Conservation (phyloP, 2,888 invertebrate genomes). For the Aspidiotus rigidus region DNA sequence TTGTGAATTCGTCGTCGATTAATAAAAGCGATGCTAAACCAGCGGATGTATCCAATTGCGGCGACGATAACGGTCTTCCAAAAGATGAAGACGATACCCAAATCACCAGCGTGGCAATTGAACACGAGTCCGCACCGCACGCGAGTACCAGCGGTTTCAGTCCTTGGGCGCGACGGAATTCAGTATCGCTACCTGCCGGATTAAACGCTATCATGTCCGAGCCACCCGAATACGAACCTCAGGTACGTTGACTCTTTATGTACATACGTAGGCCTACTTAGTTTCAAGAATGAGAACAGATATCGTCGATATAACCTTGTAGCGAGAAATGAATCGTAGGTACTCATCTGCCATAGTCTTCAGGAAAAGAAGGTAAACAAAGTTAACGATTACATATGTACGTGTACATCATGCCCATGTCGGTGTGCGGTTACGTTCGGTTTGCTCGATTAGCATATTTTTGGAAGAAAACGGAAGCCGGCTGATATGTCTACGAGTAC, state of each 20-base stretch:
- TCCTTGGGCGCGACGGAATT: conserved; percentile 53
- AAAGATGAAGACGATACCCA: conserved; percentile 5
- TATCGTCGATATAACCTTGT: too few species aligned
- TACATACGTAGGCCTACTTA: too few species aligned
- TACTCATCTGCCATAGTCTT: too few species aligned
- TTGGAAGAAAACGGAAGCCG: too few species aligned
- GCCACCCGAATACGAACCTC: conserved; percentile 46
- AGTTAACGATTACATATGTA: too few species aligned
- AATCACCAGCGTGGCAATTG: conserved; percentile 5
- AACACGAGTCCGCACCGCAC: not conserved
- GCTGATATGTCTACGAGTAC: too few species aligned
- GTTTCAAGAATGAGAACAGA: too few species aligned
- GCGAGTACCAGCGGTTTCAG: conserved; percentile 14
- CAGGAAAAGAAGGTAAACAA: too few species aligned
- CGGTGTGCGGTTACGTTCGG: too few species aligned
- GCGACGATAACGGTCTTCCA: conserved; percentile 5
- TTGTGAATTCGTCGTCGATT: conserved; percentile 5
- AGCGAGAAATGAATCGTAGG: too few species aligned
- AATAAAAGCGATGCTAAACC: not conserved
- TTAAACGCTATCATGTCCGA: conserved; percentile 55
- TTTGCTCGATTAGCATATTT: too few species aligned
- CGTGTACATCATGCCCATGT: too few species aligned
- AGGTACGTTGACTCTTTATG: conserved; percentile 37
- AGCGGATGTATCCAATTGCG: conserved; percentile 28
- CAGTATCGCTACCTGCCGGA: conserved; percentile 62